These are phyloP conservation scores for Hiodon tergisus DNA, from an alignment of 2,113 vertebrate species.

Conservation along the genomic window DNA sequence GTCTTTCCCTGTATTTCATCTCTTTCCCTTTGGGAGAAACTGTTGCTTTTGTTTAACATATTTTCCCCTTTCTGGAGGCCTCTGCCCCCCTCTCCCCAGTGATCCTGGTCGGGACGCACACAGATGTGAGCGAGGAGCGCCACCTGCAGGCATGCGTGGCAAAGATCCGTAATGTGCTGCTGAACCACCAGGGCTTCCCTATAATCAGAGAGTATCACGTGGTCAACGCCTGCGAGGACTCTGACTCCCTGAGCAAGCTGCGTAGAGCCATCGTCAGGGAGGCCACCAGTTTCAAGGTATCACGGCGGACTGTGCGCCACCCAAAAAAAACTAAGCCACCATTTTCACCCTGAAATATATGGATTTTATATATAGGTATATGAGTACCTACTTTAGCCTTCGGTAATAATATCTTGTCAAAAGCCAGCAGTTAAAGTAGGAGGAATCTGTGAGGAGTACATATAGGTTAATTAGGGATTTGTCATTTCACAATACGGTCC, in stretches of 20 bases:
- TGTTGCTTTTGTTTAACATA: background rate
- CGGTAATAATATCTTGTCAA: too few relatives aligned
- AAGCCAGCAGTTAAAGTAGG: too few relatives aligned
- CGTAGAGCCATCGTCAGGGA: slow-evolving; percentile 80
- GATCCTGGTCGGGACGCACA: slow-evolving; percentile 88
- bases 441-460: too few relatives aligned
- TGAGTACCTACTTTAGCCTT: too few relatives aligned
- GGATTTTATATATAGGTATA: too few relatives aligned
- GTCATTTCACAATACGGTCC: too few relatives aligned
- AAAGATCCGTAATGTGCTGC: slow-evolving; percentile 77
- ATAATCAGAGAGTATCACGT: slow-evolving; percentile 77
- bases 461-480: too few relatives aligned
- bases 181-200: slow-evolving; percentile 80
- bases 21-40: background rate
- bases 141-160: slow-evolving; percentile 71
- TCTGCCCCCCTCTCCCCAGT: slow-evolving; percentile 83
- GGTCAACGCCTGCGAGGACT: slow-evolving; percentile 78
- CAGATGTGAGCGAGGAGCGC: slow-evolving; percentile 74
- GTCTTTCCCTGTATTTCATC: background rate
- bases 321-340: too few relatives aligned
- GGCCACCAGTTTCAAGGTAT: slow-evolving; percentile 80
- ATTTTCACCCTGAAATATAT: too few relatives aligned
- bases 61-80: slow-evolving; percentile 59
- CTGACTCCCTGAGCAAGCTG: slow-evolving; percentile 74
- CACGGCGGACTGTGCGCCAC: too few relatives aligned